Evolutionary conservation across 2,888 invertebrate genomes (phyloP), one percentile per base, ranked within the genome.

Genomic region (Agrotis segetum): DNA sequence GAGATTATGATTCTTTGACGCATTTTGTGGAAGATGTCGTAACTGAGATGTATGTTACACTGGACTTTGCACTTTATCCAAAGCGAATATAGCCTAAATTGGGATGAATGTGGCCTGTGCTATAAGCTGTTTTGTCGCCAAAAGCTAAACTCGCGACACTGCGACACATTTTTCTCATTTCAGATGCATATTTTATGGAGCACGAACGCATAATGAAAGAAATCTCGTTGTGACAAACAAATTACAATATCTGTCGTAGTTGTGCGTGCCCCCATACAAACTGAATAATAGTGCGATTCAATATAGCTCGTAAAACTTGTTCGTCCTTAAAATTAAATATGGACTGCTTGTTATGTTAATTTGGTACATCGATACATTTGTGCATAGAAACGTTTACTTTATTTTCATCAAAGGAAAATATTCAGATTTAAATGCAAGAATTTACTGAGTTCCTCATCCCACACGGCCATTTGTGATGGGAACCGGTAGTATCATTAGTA

Each of bases 81-180:
- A 21, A 7, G 5, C 3, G 0, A 0, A 46, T 81, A 84, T 72
- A 87, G 87, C 84, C 65, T 58, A 71, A 71, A 68, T 88, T 88
- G 21, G 55, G 34, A 50, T 74, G 34, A 17, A 53, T 60, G n/a
- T 16, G 3, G 5, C 58, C 21, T 24, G 55, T 21, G 74, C 70
- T 77, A 71, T 86, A 79, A 6, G 83, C 59, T 79, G 55, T 88
- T 87, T 68, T 60, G 72, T 67, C 67, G 52, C 50, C 13, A n/a
- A 49, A 49, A 59, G 58, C 75, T 75, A 72, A 78, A 83, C 88
- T 87, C 88, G 88, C 91, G 90, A 92, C 90, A 90, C 90, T 92
- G 94, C 92, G 92, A 94, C 93, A 95, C 92, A 95, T 95, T 95
- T 95, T 95, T 95, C 95, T 95, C 94, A 93, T 95, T 94, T 94